Percentiles rank a stretch among this genome's conserved stretches.
Conservation (phyloP, 2,797 vertebrate species). For the Hoplostethus mediterraneus region DNA sequence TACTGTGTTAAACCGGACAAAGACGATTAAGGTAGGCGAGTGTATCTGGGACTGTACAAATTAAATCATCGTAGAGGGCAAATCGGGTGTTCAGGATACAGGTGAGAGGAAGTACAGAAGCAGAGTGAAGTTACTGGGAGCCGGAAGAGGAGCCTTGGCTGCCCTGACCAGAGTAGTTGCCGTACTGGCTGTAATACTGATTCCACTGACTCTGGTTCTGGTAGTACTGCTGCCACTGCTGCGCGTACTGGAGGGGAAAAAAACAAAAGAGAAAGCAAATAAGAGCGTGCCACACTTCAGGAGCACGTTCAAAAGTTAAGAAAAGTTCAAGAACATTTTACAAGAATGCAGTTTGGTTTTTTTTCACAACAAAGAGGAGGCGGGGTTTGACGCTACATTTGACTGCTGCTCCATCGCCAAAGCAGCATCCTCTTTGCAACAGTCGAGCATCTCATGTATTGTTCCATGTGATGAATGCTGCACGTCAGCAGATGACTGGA, state of each 20-base stretch:
- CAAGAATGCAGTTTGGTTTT: no score
- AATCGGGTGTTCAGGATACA: conserved; percentile 47
- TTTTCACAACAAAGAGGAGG: no score
- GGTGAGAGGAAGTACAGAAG: conserved; percentile 47
- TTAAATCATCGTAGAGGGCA: conserved; percentile 54
- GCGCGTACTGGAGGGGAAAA: conserved; percentile 84
- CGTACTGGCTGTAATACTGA: conserved; percentile 93
- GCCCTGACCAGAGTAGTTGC: conserved; percentile 85
- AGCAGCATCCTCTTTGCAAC: background rate
- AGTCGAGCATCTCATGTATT: background rate
- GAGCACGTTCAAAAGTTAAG: no score
- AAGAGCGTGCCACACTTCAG: background rate
- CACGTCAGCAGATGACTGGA: no score
- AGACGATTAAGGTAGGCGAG: conserved; percentile 38
- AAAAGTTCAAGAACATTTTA: no score
- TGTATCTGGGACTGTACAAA: conserved; percentile 68
- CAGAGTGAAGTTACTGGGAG: conserved; percentile 72
- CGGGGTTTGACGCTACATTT: no score
- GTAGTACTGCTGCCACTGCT: conserved; percentile 97
- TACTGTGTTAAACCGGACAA: conserved; percentile 56
- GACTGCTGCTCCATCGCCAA: no score
- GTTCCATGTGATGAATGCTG: no score
- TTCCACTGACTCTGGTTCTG: conserved; percentile 96
- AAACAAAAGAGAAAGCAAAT: background rate
- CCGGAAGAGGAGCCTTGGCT: conserved; percentile 81